Conservation (phyloP, 2,113 vertebrate species). For the Fukomys damarensis region DNA sequence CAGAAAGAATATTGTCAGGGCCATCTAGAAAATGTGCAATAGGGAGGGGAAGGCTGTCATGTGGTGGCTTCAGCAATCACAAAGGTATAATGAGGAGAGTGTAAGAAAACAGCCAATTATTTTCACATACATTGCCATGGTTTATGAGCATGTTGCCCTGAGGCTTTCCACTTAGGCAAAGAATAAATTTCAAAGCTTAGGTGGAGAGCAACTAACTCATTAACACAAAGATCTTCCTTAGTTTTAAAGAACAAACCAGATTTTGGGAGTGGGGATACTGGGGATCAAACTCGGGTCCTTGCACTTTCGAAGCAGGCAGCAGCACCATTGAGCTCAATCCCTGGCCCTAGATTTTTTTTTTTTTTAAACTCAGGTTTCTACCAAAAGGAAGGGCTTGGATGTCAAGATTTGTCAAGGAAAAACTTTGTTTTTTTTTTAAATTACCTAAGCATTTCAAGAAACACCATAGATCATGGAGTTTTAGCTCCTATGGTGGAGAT, state of each 20-base stretch:
- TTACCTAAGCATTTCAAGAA: background rate
- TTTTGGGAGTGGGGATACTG: no score
- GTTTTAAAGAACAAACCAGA: conserved; percentile 34
- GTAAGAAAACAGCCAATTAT: background rate
- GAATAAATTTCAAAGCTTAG: background rate
- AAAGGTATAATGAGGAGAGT: fast-evolving
- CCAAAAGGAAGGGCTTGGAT: background rate
- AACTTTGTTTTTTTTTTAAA: background rate
- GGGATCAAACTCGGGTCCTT: no score
- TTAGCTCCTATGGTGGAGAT: background rate
- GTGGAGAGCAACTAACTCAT: background rate
- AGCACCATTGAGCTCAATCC: no score
- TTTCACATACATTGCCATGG: background rate
- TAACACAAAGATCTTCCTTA: background rate
- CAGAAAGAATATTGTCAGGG: background rate
- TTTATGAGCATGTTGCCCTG: background rate
- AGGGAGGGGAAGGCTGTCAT: background rate
- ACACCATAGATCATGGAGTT: background rate
- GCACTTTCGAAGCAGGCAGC: no score
- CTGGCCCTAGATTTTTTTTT: no score
- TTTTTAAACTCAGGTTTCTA: background rate
- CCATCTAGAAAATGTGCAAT: background rate
- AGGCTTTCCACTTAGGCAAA: conserved; percentile 38
- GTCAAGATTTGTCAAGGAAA: background rate
- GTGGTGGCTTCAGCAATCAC: background rate